Evolutionary conservation across 2,113 vertebrate genomes (phyloP).

Genomic region (Onychostoma macrolepis): DNA sequence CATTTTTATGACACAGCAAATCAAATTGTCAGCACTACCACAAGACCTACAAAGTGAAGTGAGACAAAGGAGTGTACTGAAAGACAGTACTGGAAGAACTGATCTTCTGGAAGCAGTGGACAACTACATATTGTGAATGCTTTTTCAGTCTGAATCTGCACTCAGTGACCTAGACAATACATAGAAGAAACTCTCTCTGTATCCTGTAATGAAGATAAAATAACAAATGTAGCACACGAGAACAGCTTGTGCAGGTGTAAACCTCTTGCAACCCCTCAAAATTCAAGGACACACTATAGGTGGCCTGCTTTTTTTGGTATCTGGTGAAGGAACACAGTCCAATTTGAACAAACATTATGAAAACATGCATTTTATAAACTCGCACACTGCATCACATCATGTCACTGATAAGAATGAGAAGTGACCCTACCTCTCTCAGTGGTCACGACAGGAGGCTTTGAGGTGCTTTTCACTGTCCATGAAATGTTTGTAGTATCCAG

Average conservation of each 20-base stretch:
- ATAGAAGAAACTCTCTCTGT: not conserved
- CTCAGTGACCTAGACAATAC: not conserved
- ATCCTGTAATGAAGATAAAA: not conserved
- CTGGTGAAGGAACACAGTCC: not conserved
- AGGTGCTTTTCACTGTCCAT: conserved; percentile 23
- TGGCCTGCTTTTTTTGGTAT: not conserved
- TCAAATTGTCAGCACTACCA: not conserved
- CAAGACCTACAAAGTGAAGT: conserved; percentile 10
- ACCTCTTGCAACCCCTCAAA: not conserved
- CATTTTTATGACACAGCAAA: not conserved
- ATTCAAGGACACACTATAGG: conserved; percentile 13
- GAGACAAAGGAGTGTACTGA: conserved; percentile 18
- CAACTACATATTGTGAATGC: not conserved
- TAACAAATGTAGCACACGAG: not conserved
- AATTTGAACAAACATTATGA: not conserved
- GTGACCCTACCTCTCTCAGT: conserved; percentile 46
- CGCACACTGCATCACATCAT: not conserved
- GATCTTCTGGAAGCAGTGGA: not conserved
- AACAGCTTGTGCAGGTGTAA: conserved; percentile 1
- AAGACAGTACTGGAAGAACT: not conserved
- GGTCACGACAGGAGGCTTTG: conserved; percentile 18
- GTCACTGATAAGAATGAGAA: not conserved
- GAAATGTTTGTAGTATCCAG: conserved; percentile 30
- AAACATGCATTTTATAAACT: not conserved
- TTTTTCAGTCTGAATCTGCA: not conserved